Percentiles rank a stretch among this genome's conserved stretches.
These are phyloP conservation scores for Phoenicopterus ruber DNA, from an alignment of 2,113 vertebrate genomes.

Conservation along the genomic window DNA sequence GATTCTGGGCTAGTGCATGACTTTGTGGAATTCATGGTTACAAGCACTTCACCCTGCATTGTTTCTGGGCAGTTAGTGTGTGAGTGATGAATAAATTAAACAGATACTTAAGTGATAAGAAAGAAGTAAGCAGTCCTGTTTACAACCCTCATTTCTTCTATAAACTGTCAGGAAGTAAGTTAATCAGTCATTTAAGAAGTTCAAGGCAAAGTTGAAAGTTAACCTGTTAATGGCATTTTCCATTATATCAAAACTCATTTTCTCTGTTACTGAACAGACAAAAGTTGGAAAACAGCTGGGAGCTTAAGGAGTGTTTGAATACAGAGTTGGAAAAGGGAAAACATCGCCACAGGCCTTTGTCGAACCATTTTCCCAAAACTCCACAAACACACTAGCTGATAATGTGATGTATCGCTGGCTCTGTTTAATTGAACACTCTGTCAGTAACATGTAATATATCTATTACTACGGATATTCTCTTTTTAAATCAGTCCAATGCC, in stretches of 20 bases:
- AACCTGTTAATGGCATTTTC: constrained; percentile 9
- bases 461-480: background rate
- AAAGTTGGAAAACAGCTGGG: background rate
- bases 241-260: constrained; percentile 5
- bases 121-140: constrained; percentile 51
- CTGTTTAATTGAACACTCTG: background rate
- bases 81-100: constrained; percentile 67
- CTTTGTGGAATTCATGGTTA: background rate
- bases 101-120: constrained; percentile 60
- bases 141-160: constrained; percentile 49
- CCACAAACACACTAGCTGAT: background rate
- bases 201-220: constrained; percentile 47
- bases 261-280: constrained; percentile 10
- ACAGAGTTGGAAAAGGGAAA: background rate
- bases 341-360: background rate
- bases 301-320: background rate
- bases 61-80: constrained; percentile 23
- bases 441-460: background rate
- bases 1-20: background rate
- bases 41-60: background rate
- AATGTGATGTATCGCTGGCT: background rate
- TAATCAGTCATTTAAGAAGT: constrained; percentile 65
- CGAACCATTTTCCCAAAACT: background rate
- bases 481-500: background rate
- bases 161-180: constrained; percentile 49